phyloP scores from a whole-genome alignment of 2,888 invertebrate species.

The Drosophila ochracea region DNA sequence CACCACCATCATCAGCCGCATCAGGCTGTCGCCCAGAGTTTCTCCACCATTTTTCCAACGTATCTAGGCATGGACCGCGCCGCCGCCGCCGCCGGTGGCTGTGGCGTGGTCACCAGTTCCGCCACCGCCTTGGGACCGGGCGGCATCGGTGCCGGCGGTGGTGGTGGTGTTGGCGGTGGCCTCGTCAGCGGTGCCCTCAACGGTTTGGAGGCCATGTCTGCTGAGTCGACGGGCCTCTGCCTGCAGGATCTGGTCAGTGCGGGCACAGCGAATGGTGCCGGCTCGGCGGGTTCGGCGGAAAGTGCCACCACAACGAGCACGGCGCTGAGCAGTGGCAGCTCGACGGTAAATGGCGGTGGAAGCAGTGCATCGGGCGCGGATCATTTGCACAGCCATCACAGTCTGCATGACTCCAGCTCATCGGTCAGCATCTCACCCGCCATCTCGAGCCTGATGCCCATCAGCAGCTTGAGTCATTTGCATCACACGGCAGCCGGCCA shows the following conservation, averaged over 20 bases:
- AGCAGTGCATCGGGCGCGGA: constrained; percentile 77
- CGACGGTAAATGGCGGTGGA: constrained; percentile 82
- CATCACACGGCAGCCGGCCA: constrained; percentile 84
- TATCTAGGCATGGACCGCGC: constrained; percentile 84
- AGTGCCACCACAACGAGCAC: constrained; percentile 82
- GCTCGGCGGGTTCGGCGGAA: constrained; percentile 82
- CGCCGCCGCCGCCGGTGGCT: constrained; percentile 80
- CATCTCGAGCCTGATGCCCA: constrained; percentile 87
- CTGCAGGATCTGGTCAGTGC: constrained; percentile 89
- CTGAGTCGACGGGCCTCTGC: constrained; percentile 88
- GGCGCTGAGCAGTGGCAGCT: constrained; percentile 82
- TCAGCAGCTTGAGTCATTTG: constrained; percentile 84
- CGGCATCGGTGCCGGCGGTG: constrained; percentile 64
- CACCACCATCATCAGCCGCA: constrained; percentile 83
- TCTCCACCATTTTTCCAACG: constrained; percentile 85
- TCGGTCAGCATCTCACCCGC: constrained; percentile 87
- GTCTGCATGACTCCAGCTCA: constrained; percentile 86
- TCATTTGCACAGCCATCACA: constrained; percentile 85
- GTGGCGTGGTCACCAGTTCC: constrained; percentile 71
- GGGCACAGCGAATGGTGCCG: constrained; percentile 85
- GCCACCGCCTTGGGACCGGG: constrained; percentile 77
- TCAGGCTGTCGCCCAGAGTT: constrained; percentile 84
- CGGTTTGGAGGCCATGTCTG: constrained; percentile 86
- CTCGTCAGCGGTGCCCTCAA: constrained; percentile 76
- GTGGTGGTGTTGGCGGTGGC: constrained; percentile 66